Evolutionary conservation across 2,888 invertebrate species (phyloP).

Genomic region (Tridacna gigas): DNA sequence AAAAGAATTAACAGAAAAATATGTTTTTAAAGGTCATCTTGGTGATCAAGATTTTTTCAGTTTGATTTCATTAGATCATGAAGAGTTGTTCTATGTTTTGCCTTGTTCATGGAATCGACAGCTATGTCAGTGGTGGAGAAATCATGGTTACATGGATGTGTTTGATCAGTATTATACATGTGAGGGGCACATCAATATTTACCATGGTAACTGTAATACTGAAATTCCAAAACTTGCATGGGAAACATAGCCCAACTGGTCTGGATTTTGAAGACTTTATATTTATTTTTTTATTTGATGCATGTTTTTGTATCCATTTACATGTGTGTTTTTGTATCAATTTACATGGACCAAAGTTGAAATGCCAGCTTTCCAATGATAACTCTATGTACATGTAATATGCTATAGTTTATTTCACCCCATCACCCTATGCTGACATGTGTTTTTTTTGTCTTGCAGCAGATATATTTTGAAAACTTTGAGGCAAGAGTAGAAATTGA

Average conservation of each 20-base stretch:
- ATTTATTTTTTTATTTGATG: no score
- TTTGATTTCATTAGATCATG: conserved; percentile 89
- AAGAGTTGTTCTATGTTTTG: conserved; percentile 90
- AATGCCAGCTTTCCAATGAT: no score
- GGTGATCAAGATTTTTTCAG: conserved; percentile 94
- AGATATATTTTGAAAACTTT: no score
- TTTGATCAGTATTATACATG: conserved; percentile 91
- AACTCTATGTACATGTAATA: no score
- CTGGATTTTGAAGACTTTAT: no score
- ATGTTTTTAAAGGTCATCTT: conserved; percentile 87
- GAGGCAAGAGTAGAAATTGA: no score
- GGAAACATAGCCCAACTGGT: conserved; percentile 44
- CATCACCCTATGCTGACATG: no score
- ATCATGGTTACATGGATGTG: conserved; percentile 90
- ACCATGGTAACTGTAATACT: conserved; percentile 84
- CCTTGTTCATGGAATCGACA: conserved; percentile 93
- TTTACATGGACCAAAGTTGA: no score
- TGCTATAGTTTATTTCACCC: no score
- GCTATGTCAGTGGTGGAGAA: conserved; percentile 92
- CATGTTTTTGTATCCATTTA: no score
- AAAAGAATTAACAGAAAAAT: conserved; percentile 82
- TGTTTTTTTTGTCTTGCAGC: no score
- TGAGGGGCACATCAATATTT: conserved; percentile 80
- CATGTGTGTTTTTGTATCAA: no score
- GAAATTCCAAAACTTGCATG: conserved; percentile 77